phyloP scores from a whole-genome alignment of 2,113 vertebrate species.

The Aegithalos caudatus region DNA sequence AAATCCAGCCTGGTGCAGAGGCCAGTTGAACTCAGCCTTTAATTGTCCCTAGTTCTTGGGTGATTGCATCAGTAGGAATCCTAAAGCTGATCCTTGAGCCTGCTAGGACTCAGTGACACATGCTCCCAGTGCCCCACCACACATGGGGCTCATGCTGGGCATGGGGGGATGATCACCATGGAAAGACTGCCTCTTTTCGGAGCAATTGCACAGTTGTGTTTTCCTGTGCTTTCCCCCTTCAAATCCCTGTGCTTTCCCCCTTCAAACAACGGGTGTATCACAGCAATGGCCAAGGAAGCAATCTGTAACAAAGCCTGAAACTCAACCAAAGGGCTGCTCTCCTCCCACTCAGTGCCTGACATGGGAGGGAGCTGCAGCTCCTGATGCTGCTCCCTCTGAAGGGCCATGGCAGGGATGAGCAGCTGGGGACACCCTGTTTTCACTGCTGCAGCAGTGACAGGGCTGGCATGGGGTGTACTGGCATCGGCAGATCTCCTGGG shows the following conservation, averaged over 20 bases:
- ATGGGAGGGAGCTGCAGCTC: not conserved
- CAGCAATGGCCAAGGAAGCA: not conserved
- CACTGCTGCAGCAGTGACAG: not conserved
- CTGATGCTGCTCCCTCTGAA: not conserved
- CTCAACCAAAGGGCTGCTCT: not conserved
- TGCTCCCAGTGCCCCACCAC: rapidly evolving
- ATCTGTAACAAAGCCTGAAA: not conserved
- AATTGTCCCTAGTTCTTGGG: not conserved
- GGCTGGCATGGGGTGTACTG: not conserved
- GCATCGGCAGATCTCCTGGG: not conserved
- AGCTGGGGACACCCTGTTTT: not conserved
- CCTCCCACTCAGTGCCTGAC: not conserved
- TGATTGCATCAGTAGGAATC: not conserved
- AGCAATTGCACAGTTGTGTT: not conserved
- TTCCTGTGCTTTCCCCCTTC: no score
- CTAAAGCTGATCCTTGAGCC: not conserved
- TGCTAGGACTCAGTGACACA: not conserved
- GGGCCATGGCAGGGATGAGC: not conserved
- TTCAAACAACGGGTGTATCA: not conserved
- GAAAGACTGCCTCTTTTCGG: not conserved
- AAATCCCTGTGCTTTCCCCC: not conserved
- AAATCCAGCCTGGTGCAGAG: not conserved
- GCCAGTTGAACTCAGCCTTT: not conserved
- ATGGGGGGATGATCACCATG: rapidly evolving
- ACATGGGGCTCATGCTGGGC: not conserved